A percentile compares a stretch with the other conserved stretches of the same genome.
Conservation (phyloP, 2,113 vertebrate species). For the Malurus alboscapulatus region DNA sequence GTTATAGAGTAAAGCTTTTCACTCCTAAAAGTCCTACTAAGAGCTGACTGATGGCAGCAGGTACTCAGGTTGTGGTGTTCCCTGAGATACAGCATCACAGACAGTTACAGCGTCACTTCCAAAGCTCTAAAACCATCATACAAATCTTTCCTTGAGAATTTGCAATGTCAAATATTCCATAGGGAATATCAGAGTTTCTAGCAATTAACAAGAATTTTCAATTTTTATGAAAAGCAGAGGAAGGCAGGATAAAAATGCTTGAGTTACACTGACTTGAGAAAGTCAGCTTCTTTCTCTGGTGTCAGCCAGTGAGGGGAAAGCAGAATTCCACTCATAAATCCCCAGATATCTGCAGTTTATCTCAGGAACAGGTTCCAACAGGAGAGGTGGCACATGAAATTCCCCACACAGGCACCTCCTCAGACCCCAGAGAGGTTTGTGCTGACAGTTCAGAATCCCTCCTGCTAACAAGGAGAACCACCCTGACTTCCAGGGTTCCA, state of each 20-base stretch:
- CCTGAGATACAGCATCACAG: neutral
- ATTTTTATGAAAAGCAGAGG: neutral
- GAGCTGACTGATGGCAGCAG: neutral
- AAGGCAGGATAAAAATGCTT: neutral
- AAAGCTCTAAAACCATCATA: neutral
- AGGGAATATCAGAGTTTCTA: neutral
- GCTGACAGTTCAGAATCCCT: neutral
- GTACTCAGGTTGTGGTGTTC: neutral
- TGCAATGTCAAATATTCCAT: neutral
- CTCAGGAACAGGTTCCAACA: neutral
- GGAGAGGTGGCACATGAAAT: neutral
- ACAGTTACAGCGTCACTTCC: neutral
- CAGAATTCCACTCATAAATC: neutral
- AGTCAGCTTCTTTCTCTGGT: neutral
- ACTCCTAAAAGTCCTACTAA: neutral
- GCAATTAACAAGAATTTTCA: neutral
- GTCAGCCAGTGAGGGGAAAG: neutral
- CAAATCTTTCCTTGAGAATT: neutral
- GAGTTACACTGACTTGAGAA: neutral
- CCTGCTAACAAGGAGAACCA: neutral
- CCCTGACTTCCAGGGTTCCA: neutral
- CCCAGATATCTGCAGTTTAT: rapidly evolving
- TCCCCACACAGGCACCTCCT: neutral
- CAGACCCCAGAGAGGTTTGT: neutral
- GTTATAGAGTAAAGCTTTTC: neutral